Evolutionary conservation across 1,140 invertebrate genomes (phyloP).

Genomic region (Choristoneura fumiferana): DNA sequence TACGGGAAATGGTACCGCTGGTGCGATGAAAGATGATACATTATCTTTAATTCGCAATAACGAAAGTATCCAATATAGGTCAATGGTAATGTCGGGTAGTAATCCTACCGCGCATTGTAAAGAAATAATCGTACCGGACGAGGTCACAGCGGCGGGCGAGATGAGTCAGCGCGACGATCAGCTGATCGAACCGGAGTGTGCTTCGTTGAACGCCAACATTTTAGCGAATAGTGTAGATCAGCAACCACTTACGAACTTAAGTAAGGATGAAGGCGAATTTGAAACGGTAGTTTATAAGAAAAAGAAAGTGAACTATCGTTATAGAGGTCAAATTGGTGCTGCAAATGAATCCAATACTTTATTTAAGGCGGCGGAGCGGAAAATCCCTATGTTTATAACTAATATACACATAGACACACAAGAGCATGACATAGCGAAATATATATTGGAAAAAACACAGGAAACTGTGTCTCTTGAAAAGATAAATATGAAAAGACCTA

Average conservation of each 20-base stretch:
- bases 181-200: no score
- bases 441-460: neutral
- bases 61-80: neutral
- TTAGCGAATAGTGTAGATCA: neutral
- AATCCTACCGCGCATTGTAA: neutral
- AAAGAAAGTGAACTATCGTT: neutral
- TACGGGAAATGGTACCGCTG: neutral
- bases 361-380: constrained; percentile 3
- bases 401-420: constrained; percentile 8
- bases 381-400: no score
- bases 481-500: constrained; percentile 7
- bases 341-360: neutral
- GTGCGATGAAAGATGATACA: neutral
- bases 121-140: neutral
- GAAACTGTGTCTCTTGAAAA: neutral
- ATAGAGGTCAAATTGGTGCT: neutral
- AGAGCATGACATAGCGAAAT: neutral
- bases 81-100: neutral
- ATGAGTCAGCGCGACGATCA: neutral
- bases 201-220: no score
- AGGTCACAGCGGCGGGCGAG: neutral
- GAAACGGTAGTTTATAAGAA: neutral
- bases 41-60: neutral
- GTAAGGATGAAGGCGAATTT: neutral
- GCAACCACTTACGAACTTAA: neutral